Evolutionary conservation across 2,797 vertebrate genomes (phyloP).

Genomic region (Poeciliopsis gracilis): DNA sequence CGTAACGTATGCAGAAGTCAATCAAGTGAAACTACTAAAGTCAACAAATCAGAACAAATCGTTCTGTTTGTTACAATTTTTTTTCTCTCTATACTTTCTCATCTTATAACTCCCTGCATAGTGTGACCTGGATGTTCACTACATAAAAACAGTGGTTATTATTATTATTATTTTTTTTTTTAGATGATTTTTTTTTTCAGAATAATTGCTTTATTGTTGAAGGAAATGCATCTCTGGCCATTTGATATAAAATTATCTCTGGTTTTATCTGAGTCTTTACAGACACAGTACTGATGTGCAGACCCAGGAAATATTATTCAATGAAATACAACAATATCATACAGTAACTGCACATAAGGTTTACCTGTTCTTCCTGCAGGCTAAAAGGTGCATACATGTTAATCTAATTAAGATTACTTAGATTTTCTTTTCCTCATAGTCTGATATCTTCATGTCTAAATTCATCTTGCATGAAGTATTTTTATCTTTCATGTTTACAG

Average conservation of each 20-base stretch:
- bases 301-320: constrained; percentile 1
- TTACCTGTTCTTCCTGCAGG: constrained; percentile 6
- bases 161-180: not conserved
- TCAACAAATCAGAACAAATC: not conserved
- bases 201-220: not conserved
- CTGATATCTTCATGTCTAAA: constrained; percentile 16
- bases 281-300: constrained; percentile 9
- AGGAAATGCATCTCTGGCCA: not conserved
- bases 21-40: not conserved
- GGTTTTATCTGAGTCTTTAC: not conserved
- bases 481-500: constrained; percentile 27
- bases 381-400: constrained; percentile 10
- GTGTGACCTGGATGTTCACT: not conserved
- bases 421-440: constrained; percentile 3
- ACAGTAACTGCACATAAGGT: not conserved
- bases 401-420: not conserved
- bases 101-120: not conserved
- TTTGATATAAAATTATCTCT: not conserved
- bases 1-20: not conserved
- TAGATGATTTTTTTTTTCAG: not conserved
- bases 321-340: not conserved
- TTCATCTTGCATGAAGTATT: constrained; percentile 12
- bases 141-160: not conserved
- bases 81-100: not conserved
- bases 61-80: not conserved